Evolutionary conservation across 2,888 invertebrate species (phyloP).

Genomic region (Coleophora deauratella): DNA sequence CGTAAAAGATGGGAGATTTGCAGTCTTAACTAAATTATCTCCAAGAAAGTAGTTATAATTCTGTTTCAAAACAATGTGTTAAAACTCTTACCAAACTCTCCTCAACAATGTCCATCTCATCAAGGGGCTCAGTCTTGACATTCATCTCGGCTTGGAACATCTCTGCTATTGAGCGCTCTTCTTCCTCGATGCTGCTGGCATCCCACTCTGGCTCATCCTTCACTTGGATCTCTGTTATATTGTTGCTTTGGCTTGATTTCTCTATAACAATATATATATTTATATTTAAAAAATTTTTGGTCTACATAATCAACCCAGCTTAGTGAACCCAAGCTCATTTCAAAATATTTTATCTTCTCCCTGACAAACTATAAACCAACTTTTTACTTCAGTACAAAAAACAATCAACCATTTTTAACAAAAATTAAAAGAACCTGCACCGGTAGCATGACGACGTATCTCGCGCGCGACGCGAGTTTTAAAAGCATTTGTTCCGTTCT

Average conservation of each 20-base stretch:
- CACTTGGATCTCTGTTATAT: slow-evolving; percentile 41
- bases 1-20: too few relatives aligned
- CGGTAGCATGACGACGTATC: too few relatives aligned
- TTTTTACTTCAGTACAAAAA: too few relatives aligned
- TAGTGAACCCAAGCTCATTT: background rate
- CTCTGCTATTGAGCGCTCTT: slow-evolving; percentile 78
- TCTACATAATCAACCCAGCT: background rate
- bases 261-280: slow-evolving; percentile 24
- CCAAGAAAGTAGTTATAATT: too few relatives aligned
- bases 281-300: background rate
- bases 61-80: too few relatives aligned
- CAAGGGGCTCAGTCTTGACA: slow-evolving; percentile 77
- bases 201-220: slow-evolving; percentile 80
- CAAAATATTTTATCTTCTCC: background rate
- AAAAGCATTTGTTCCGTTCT: too few relatives aligned
- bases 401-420: too few relatives aligned
- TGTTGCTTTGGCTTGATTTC: slow-evolving; percentile 34
- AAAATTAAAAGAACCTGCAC: too few relatives aligned
- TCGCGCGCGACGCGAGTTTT: too few relatives aligned
- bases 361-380: background rate
- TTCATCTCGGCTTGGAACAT: slow-evolving; percentile 80
- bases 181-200: slow-evolving; percentile 71
- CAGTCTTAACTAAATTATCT: too few relatives aligned
- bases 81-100: slow-evolving; percentile 50
- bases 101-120: slow-evolving; percentile 73